phyloP scores from a whole-genome alignment of 2,113 vertebrate species.

The Podarcis cretensis region DNA sequence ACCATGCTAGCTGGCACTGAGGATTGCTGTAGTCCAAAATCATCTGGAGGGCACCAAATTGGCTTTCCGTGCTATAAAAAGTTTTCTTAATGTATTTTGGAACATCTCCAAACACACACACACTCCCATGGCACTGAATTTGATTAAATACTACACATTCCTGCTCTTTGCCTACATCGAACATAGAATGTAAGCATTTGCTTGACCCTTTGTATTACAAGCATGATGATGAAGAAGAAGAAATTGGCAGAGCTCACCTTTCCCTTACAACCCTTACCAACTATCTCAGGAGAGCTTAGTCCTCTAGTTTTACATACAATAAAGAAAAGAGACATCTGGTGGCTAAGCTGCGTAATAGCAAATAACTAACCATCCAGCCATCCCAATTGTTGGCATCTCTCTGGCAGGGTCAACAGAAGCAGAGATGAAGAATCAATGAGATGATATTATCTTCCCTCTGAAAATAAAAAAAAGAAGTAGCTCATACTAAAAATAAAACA shows the following conservation, averaged over 20 bases:
- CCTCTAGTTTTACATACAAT: neutral
- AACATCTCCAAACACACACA: neutral
- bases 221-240: neutral
- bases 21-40: no score
- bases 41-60: no score
- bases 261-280: neutral
- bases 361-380: neutral
- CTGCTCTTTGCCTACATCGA: neutral
- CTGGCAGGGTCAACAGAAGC: neutral
- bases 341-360: neutral
- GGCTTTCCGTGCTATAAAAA: neutral
- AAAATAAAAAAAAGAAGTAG: neutral
- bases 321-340: neutral
- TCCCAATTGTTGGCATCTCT: neutral
- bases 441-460: neutral
- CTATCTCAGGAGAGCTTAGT: neutral
- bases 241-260: no score
- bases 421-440: neutral
- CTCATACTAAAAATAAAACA: neutral
- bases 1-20: no score
- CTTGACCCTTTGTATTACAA: neutral
- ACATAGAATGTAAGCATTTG: neutral
- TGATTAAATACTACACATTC: neutral
- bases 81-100: neutral
- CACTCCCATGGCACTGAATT: neutral